These are phyloP conservation scores for Crotophaga sulcirostris DNA, from an alignment of 2,113 vertebrate species.

Conservation along the genomic window DNA sequence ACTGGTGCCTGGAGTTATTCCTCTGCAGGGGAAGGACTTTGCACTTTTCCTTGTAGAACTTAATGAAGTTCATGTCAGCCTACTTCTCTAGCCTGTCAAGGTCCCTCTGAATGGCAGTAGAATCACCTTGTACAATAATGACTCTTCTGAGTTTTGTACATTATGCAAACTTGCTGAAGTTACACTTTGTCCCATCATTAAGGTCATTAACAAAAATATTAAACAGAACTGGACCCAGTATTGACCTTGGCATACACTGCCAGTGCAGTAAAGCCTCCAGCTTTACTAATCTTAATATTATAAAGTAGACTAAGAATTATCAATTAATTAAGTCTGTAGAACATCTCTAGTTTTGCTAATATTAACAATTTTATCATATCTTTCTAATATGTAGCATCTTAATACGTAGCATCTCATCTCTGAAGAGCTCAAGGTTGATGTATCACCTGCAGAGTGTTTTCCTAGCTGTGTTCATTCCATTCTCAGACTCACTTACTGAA, in stretches of 20 bases:
- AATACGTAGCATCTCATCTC: neutral
- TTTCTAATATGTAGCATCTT: neutral
- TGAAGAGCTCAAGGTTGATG: neutral
- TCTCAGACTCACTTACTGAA: neutral
- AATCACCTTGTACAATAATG: neutral
- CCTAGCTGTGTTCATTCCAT: slow-evolving; percentile 1
- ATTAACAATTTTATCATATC: neutral
- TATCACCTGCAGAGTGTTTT: neutral
- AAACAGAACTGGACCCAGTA: neutral
- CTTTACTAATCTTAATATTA: neutral
- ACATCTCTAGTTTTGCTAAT: neutral
- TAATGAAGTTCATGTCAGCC: neutral
- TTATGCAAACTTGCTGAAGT: neutral
- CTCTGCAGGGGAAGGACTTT: neutral
- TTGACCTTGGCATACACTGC: neutral
- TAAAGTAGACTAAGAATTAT: neutral
- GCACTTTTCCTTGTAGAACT: neutral
- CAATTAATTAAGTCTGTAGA: neutral
- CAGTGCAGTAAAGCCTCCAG: neutral
- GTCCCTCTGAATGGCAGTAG: neutral
- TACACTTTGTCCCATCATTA: neutral
- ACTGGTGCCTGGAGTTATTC: neutral
- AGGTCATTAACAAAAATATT: neutral
- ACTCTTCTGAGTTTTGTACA: neutral
- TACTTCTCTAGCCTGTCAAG: neutral